These are phyloP conservation scores for Phymastichus coffea DNA, from an alignment of 1,140 invertebrate species.

Conservation along the genomic window DNA sequence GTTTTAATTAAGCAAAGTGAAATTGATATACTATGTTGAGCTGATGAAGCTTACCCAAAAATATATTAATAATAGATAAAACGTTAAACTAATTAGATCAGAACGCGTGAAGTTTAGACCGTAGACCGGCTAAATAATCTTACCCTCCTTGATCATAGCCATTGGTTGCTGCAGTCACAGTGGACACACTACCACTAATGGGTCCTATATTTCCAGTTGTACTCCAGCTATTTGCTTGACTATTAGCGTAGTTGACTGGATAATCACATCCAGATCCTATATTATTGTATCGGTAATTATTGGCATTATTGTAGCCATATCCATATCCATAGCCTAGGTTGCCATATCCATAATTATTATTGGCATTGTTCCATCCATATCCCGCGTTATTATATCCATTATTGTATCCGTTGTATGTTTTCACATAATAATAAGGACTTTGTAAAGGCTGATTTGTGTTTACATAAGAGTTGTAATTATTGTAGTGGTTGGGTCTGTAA, in stretches of 20 bases:
- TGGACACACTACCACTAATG: not conserved
- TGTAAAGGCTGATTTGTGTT: not conserved
- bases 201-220: not conserved
- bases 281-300: no score
- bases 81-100: no score
- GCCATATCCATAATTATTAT: no score
- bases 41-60: no score
- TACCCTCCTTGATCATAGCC: not conserved
- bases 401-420: not conserved
- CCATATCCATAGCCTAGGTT: no score
- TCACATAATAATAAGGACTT: not conserved
- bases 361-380: no score
- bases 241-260: not conserved
- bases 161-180: not conserved
- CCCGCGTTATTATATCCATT: not conserved
- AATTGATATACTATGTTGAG: no score
- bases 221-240: not conserved
- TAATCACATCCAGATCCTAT: not conserved
- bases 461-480: conserved; percentile 14
- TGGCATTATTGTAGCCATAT: no score
- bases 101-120: not conserved
- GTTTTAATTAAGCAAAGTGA: no score
- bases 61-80: no score
- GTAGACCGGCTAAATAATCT: conserved; percentile 10
- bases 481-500: conserved; percentile 1